These are phyloP conservation scores for Leucoptera coffeella DNA, from an alignment of 2,888 invertebrate species.

Conservation along the genomic window DNA sequence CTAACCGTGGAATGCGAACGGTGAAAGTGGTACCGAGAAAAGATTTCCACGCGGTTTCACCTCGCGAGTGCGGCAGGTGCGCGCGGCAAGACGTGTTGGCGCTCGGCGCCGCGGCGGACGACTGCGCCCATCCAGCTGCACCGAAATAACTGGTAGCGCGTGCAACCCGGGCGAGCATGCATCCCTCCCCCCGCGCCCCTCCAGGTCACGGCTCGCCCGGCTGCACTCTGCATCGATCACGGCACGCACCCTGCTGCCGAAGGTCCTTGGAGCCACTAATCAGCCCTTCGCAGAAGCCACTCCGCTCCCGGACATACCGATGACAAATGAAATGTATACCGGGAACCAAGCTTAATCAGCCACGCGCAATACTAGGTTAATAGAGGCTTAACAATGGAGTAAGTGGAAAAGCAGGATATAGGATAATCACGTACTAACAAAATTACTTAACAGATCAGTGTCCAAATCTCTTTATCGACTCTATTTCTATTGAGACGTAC, in stretches of 20 bases:
- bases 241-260: slow-evolving; percentile 8
- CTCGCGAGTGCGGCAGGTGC: slow-evolving; percentile 37
- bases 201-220: slow-evolving; percentile 27
- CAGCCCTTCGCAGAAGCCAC: not conserved
- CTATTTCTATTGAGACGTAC: too few species aligned
- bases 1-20: slow-evolving; percentile 33
- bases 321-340: too few species aligned
- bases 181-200: slow-evolving; percentile 13
- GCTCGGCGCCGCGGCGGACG: slow-evolving; percentile 29
- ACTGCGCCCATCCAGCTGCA: slow-evolving; percentile 35
- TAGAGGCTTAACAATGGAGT: too few species aligned
- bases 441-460: not conserved
- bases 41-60: slow-evolving; percentile 48
- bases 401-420: too few species aligned
- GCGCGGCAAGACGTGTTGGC: slow-evolving; percentile 22
- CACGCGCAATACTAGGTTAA: too few species aligned
- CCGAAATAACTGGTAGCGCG: slow-evolving; percentile 45
- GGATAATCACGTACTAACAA: too few species aligned
- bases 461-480: too few species aligned
- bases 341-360: too few species aligned
- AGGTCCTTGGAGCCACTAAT: not conserved
- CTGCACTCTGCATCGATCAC: slow-evolving; percentile 33
- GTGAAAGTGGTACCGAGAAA: slow-evolving; percentile 48
- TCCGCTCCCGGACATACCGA: not conserved
- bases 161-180: slow-evolving; percentile 49